Evolutionary conservation across 2,797 vertebrate species (phyloP).

Genomic region (Gallinago solitaria): DNA sequence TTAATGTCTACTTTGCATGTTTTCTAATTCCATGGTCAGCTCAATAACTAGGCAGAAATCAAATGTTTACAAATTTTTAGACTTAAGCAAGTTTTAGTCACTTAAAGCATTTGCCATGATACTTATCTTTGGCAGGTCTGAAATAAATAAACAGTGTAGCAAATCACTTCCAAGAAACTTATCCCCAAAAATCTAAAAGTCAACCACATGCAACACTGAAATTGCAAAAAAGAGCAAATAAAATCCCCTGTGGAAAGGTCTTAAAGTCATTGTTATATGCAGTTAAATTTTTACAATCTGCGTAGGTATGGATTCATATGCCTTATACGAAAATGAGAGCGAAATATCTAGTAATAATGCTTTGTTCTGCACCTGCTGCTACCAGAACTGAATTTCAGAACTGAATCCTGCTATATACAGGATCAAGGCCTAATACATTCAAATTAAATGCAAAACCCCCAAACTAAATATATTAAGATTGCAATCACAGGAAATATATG

Average conservation of each 20-base stretch:
- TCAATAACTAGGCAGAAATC: background rate
- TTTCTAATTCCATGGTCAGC: background rate
- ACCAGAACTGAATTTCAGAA: background rate
- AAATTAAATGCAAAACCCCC: background rate
- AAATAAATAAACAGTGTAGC: background rate
- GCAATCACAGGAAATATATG: background rate
- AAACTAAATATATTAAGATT: background rate
- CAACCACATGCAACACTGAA: background rate
- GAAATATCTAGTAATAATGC: background rate
- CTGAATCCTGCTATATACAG: background rate
- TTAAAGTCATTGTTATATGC: background rate
- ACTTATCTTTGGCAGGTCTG: background rate
- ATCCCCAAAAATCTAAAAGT: background rate
- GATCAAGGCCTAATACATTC: background rate
- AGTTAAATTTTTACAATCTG: background rate
- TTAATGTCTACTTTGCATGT: background rate
- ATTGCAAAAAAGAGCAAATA: background rate
- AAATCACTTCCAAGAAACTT: background rate
- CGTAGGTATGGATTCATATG: background rate
- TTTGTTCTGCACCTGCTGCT: background rate
- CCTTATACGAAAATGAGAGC: background rate
- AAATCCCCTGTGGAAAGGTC: background rate
- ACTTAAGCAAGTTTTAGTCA: background rate
- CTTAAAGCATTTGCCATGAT: background rate
- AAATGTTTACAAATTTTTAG: background rate